These are phyloP conservation scores for Acipenser ruthenus DNA, from an alignment of 2,797 vertebrate genomes.

Conservation along the genomic window DNA sequence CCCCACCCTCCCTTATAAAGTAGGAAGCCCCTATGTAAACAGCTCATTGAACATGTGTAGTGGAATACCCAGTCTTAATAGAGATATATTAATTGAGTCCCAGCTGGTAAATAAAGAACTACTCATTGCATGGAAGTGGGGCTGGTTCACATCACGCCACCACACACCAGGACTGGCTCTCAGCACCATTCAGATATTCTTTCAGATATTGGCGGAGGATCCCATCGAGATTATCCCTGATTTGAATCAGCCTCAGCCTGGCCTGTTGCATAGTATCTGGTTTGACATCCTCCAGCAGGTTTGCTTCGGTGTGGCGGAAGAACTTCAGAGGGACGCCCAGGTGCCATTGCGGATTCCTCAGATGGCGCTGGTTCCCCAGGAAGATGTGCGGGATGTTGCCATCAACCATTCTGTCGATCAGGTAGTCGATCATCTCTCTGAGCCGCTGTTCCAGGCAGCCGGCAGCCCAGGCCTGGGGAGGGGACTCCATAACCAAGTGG, in stretches of 20 bases:
- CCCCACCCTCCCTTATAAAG: too few relatives aligned
- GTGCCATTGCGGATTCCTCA: not conserved
- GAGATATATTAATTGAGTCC: too few relatives aligned
- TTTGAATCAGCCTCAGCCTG: not conserved
- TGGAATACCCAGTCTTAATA: too few relatives aligned
- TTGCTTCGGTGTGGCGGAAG: not conserved
- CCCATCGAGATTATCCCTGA: not conserved
- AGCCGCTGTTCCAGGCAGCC: not conserved
- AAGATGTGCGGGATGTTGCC: not conserved
- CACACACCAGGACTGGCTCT: too few relatives aligned
- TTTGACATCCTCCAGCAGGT: not conserved
- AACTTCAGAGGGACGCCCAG: not conserved
- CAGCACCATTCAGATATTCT: too few relatives aligned
- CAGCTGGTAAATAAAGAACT: too few relatives aligned
- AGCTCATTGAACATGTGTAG: too few relatives aligned
- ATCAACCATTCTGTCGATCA: not conserved
- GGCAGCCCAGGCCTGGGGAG: not conserved
- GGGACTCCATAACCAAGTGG: not conserved
- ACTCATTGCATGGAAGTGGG: too few relatives aligned
- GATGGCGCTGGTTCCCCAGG: not conserved
- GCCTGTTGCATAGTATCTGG: not conserved
- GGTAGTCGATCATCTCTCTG: not conserved
- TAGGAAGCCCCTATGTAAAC: too few relatives aligned
- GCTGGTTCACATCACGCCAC: too few relatives aligned
- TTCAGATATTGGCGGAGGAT: too few relatives aligned